Evolutionary conservation across 2,113 vertebrate genomes (phyloP).

Genomic region (Sylvilagus bachmani): DNA sequence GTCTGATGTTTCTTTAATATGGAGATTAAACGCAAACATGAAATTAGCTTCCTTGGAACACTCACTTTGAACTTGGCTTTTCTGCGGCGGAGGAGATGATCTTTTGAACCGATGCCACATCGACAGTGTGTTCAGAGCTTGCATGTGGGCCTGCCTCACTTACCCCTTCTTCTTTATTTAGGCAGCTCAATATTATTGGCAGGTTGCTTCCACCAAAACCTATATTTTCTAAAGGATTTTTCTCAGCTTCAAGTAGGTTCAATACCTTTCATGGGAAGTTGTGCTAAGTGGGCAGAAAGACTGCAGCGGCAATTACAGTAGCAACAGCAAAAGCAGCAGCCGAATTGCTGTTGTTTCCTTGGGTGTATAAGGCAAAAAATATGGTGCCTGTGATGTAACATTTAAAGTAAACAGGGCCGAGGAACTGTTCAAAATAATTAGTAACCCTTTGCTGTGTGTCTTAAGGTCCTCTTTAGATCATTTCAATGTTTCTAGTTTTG

Average conservation of each 20-base stretch:
- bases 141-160: slow-evolving; percentile 74
- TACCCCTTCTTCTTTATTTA: slow-evolving; percentile 81
- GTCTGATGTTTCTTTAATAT: slow-evolving; percentile 82
- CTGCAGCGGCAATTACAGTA: slow-evolving; percentile 77
- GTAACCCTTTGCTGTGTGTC: slow-evolving; percentile 34
- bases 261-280: slow-evolving; percentile 81
- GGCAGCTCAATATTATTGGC: slow-evolving; percentile 81
- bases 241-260: slow-evolving; percentile 83
- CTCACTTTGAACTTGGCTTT: slow-evolving; percentile 71
- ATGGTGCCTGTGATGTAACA: background rate
- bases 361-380: slow-evolving; percentile 54
- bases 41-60: slow-evolving; percentile 79
- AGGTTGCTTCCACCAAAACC: slow-evolving; percentile 74
- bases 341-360: slow-evolving; percentile 76
- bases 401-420: slow-evolving; percentile 49
- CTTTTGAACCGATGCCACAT: slow-evolving; percentile 74
- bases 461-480: background rate
- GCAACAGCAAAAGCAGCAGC: slow-evolving; percentile 70
- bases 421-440: slow-evolving; percentile 7
- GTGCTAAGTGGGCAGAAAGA: slow-evolving; percentile 77
- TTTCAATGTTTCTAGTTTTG: slow-evolving; percentile 40
- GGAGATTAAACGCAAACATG: slow-evolving; percentile 79
- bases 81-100: slow-evolving; percentile 46
- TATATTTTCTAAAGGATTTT: slow-evolving; percentile 80
- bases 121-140: slow-evolving; percentile 67